These are phyloP conservation scores for Anthophora plumipes DNA, from an alignment of 2,888 invertebrate genomes.

Conservation along the genomic window DNA sequence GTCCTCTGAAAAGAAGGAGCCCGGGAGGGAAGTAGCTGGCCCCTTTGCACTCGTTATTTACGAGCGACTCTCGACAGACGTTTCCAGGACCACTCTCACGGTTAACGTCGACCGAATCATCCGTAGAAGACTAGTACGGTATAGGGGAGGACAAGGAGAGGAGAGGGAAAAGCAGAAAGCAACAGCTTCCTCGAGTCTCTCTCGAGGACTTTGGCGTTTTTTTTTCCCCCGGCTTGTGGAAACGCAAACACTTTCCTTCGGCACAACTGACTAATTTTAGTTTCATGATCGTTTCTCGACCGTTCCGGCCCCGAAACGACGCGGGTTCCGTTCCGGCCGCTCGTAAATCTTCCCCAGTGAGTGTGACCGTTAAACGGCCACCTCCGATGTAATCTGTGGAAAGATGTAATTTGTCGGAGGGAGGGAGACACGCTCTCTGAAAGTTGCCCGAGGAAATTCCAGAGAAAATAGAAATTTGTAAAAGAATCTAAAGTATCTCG, in stretches of 20 bases:
- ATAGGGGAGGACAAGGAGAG: neutral
- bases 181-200: slow-evolving; percentile 29
- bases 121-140: neutral
- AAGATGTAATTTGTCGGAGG: slow-evolving; percentile 58
- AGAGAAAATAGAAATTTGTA: slow-evolving; percentile 33
- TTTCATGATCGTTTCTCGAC: slow-evolving; percentile 54
- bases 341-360: slow-evolving; percentile 52
- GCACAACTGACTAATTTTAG: slow-evolving; percentile 50
- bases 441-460: slow-evolving; percentile 31
- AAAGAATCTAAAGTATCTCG: slow-evolving; percentile 6
- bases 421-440: slow-evolving; percentile 2
- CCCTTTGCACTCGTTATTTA: slow-evolving; percentile 73
- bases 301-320: slow-evolving; percentile 21
- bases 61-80: slow-evolving; percentile 68
- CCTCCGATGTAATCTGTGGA: slow-evolving; percentile 49
- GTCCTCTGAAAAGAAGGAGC: slow-evolving; percentile 55
- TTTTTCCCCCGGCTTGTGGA: slow-evolving; percentile 23
- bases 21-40: slow-evolving; percentile 41
- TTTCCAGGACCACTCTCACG: slow-evolving; percentile 60
- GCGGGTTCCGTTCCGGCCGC: slow-evolving; percentile 26
- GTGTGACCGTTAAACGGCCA: slow-evolving; percentile 52
- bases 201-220: slow-evolving; percentile 35
- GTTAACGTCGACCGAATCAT: slow-evolving; percentile 40
- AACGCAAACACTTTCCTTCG: slow-evolving; percentile 55
- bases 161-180: slow-evolving; percentile 22